These are phyloP conservation scores for Hippoglossus hippoglossus DNA, from an alignment of 2,797 vertebrate species.

Conservation along the genomic window DNA sequence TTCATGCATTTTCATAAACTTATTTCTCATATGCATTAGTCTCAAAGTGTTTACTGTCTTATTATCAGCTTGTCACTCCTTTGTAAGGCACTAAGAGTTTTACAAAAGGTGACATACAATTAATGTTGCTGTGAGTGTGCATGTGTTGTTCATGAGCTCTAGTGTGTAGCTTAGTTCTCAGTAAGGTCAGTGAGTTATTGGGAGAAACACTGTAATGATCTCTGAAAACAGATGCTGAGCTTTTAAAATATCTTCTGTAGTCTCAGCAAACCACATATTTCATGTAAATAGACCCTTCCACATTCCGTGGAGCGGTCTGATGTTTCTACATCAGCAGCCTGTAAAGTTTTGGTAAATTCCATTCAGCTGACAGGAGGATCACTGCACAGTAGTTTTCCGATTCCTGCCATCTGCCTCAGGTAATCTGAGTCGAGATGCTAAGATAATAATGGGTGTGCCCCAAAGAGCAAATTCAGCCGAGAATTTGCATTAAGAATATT, in stretches of 20 bases:
- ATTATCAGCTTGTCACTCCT: too few species aligned
- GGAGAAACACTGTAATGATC: background rate
- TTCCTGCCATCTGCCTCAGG: background rate
- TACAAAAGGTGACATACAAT: background rate
- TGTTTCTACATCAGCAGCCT: slow-evolving; percentile 35
- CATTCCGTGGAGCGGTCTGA: too few species aligned
- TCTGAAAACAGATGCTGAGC: background rate
- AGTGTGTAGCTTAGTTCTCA: background rate
- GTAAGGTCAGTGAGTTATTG: background rate
- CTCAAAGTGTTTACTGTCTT: background rate
- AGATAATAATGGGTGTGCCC: background rate
- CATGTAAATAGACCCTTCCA: too few species aligned
- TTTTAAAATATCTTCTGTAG: too few species aligned
- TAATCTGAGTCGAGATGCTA: background rate
- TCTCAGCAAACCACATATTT: too few species aligned
- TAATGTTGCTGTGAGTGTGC: background rate
- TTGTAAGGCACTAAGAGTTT: too few species aligned
- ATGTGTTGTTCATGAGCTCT: background rate
- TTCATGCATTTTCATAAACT: too few species aligned
- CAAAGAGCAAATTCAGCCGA: background rate
- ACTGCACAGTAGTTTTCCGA: background rate
- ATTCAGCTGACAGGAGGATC: slow-evolving; percentile 17
- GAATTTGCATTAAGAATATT: too few species aligned
- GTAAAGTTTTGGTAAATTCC: slow-evolving; percentile 50
- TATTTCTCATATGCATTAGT: too few species aligned